Conservation (phyloP, 2,113 vertebrate species). For the Potamarius usumacintae region DNA sequence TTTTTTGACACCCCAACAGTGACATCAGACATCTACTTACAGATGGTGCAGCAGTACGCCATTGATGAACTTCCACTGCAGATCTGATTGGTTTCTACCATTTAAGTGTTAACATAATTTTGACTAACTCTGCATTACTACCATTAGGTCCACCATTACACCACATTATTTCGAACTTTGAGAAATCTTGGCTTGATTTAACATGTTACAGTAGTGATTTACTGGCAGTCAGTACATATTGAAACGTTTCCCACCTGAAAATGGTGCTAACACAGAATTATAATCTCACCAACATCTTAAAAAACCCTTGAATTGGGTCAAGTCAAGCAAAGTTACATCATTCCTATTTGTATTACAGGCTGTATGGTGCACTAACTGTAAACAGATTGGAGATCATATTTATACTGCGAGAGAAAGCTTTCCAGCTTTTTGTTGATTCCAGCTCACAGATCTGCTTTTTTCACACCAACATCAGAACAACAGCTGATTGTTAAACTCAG, state of each 20-base stretch:
- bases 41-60: too few relatives aligned
- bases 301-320: not conserved
- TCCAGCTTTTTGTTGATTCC: constrained; percentile 40
- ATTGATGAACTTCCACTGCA: too few relatives aligned
- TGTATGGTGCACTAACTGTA: constrained; percentile 20
- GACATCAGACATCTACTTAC: too few relatives aligned
- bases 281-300: not conserved
- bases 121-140: not conserved
- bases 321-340: not conserved
- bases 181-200: constrained; percentile 5
- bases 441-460: constrained; percentile 46
- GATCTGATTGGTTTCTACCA: too few relatives aligned
- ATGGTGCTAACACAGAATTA: not conserved
- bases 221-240: not conserved
- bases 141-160: not conserved
- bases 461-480: constrained; percentile 51
- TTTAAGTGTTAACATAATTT: too few relatives aligned
- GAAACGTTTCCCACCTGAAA: constrained; percentile 16
- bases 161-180: not conserved
- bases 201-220: not conserved
- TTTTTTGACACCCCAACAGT: too few relatives aligned
- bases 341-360: constrained; percentile 20
- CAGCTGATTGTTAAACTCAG: constrained; percentile 65
- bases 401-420: constrained; percentile 1
- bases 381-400: constrained; percentile 34